Evolutionary conservation across 2,113 vertebrate species (phyloP), one percentile per base, ranked within the genome.

Genomic region (Choloepus hoffmanni): DNA sequence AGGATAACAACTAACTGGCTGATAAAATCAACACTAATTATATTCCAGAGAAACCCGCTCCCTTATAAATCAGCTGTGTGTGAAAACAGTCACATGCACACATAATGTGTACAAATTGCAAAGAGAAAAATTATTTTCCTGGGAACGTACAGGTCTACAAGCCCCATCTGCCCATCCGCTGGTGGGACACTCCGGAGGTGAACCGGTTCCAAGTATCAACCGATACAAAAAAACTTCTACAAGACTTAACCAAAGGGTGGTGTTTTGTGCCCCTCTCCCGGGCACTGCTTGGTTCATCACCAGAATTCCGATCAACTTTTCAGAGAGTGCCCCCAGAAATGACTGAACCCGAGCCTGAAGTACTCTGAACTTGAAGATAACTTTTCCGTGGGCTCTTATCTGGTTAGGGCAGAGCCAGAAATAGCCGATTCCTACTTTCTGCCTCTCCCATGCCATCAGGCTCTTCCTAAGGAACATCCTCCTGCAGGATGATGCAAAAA

Each of bases 1-100:
- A 74, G 60, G 40, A 48, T 14, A 40, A 21, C 28, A 23, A 70
- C 67, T 60, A 79, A 85, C 16, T 33, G 60, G n/a, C 40, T 40
- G 16, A 72, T 63, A 63, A 18, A 91, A 94, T 78, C 78, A 90
- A n/a, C 15, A 30, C 30, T 63, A 81, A 58, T 93, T 86, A 82
- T 14, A 26, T 58, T 58, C 40, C 40, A 58, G 55, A 81, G 60
- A 92, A 62, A 85, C 18, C 50, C 19, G 74, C 28, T 23, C 11
- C 23, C 33, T 90, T 85, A 73, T 24, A 89, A 90, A 74, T 70
- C 16, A 82, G 33, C 62, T 15, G 21, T 62, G 13, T 67, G 15
- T 78, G 43, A n/a, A 86, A 77, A 18, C 87, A 55, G 55, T 33
- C 48, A 68, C 4, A 1, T 48, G 8, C 1, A 18, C n/a, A 50